Base-by-base conservation (phyloP, 2,888 invertebrate genomes). In the Eristalis tenax region DNA sequence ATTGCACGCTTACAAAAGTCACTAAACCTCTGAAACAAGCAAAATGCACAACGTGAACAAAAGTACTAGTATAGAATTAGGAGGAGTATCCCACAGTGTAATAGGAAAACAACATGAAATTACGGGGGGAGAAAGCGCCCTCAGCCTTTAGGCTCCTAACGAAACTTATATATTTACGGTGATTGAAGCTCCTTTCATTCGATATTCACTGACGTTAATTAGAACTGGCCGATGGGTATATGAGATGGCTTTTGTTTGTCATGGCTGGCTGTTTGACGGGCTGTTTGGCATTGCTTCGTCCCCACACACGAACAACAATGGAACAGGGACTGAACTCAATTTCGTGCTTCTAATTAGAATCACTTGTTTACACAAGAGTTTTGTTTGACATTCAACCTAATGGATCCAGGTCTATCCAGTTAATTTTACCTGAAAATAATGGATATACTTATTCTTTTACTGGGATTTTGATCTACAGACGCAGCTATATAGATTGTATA, bases 301-400 rank as follows among this genome's bases (percentile, higher is more conserved):
- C 50, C 8, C 1, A 50, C 6, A 50, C 18, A 18, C 26, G 15
- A 59, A 59, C 59, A 59, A 26, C 26, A 26, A 26, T 26, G 22
- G 23, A 59, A 13, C 4, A 26, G 5, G 59, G 59, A 57, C 13
- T 13, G 59, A 15, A 26, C 26, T 50, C 18, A 28, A 28, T 59
- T 59, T 28, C 59, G 59, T 59, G 23, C 59, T 26, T 18, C 59
- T 59, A 59, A 59, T 59, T 59, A 59, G 59, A 59, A 59, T 59
- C 26, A 59, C 26, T 28, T 59, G 59, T 26, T 59, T 59, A 26
- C 59, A 26, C 59, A 59, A 13, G 26, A 26, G 26, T 50, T 26
- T 26, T 15, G 26, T 18, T 26, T 26, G 59, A 11, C 26, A 59
- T 59, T 23, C 15, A 28, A 26, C 15, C 59, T 13, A 15, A 26